Evolutionary conservation across 2,113 vertebrate species (phyloP).

Genomic region (Neolamprologus kungweensis): DNA sequence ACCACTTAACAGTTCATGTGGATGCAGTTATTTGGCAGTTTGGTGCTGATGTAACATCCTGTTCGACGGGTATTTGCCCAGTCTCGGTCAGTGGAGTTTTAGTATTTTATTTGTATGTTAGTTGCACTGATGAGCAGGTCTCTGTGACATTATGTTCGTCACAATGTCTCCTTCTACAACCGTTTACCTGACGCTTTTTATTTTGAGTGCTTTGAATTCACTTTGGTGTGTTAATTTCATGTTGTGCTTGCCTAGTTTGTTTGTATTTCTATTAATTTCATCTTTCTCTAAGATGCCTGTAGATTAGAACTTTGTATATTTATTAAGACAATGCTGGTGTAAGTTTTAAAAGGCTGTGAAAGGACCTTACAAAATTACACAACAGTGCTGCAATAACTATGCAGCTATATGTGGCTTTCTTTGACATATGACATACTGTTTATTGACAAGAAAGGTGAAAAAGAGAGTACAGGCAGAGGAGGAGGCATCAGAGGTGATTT

Average conservation of each 20-base stretch:
- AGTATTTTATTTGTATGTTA: neutral
- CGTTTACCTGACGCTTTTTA: neutral
- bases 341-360: neutral
- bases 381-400: neutral
- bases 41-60: fast-evolving
- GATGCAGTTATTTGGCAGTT: neutral
- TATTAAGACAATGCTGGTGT: neutral
- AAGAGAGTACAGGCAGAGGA: neutral
- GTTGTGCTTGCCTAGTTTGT: neutral
- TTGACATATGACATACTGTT: neutral
- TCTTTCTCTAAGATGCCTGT: neutral
- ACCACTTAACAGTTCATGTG: neutral
- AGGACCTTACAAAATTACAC: neutral
- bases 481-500: fast-evolving
- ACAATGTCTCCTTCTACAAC: neutral
- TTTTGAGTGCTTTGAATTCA: neutral
- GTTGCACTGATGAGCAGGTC: neutral
- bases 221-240: neutral
- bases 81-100: neutral
- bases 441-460: neutral
- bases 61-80: neutral
- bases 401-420: neutral
- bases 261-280: neutral
- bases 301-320: neutral
- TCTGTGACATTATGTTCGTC: fast-evolving